phyloP scores from a whole-genome alignment of 2,113 vertebrate species.

The Thunnus thynnus region DNA sequence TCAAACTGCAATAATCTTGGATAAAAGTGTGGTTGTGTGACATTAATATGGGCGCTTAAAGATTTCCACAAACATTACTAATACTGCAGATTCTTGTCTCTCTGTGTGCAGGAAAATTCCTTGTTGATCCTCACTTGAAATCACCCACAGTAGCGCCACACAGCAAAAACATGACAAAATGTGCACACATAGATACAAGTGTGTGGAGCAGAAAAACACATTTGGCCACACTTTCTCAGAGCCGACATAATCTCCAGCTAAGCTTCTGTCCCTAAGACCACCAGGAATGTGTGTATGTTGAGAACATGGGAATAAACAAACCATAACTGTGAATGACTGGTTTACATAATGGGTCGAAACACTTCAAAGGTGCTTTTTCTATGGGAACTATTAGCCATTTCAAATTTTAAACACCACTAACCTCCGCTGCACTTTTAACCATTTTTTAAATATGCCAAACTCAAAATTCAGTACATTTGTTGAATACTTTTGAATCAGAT shows the following conservation, averaged over 20 bases:
- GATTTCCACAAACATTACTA: not conserved
- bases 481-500: not conserved
- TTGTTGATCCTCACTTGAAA: not conserved
- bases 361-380: constrained; percentile 26
- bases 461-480: not conserved
- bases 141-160: not conserved
- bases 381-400: not conserved
- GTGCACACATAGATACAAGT: not conserved
- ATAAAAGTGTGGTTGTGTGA: not conserved
- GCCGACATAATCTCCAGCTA: constrained; percentile 58
- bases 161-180: not conserved
- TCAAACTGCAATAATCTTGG: not conserved
- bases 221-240: constrained; percentile 32
- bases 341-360: constrained; percentile 32
- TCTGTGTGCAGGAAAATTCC: not conserved
- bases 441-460: not conserved
- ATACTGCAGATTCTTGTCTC: not conserved
- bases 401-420: not conserved
- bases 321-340: constrained; percentile 30
- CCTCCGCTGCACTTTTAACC: not conserved
- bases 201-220: not conserved
- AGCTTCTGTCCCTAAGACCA: constrained; percentile 66
- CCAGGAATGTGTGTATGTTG: constrained; percentile 59
- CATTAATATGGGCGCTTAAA: not conserved
- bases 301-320: constrained; percentile 41